These are phyloP conservation scores for Uromys caudimaculatus DNA, from an alignment of 2,797 vertebrate genomes.

Conservation along the genomic window DNA sequence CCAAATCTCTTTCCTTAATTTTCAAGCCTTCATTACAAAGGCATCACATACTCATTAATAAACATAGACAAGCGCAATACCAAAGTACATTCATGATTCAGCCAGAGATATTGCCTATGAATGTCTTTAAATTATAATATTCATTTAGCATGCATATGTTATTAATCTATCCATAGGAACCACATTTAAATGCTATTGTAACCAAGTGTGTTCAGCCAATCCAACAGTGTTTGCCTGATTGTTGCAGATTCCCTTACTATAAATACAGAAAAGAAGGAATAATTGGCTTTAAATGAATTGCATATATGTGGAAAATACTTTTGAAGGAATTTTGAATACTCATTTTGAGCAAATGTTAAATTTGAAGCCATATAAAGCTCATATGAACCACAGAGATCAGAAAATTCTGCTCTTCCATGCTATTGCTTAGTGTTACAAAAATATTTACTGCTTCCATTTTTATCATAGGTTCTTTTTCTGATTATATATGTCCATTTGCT, in stretches of 20 bases:
- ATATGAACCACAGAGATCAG: neutral
- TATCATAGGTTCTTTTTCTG: neutral
- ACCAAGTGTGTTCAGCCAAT: constrained; percentile 21
- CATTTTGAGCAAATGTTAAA: constrained; percentile 61
- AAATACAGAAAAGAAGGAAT: constrained; percentile 64
- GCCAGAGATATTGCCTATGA: constrained; percentile 19
- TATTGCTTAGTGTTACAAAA: neutral
- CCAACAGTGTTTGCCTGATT: constrained; percentile 38
- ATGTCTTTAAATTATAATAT: constrained; percentile 48
- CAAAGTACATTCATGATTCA: constrained; percentile 1
- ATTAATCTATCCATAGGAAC: constrained; percentile 54
- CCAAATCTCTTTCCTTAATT: constrained; percentile 53
- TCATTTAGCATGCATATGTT: constrained; percentile 47
- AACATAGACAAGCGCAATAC: constrained; percentile 49
- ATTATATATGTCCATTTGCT: neutral
- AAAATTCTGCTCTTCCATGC: neutral
- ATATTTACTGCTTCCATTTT: neutral
- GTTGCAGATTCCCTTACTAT: constrained; percentile 42
- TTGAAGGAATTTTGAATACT: constrained; percentile 46
- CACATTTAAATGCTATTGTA: constrained; percentile 62
- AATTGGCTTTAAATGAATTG: constrained; percentile 67
- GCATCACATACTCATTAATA: constrained; percentile 60
- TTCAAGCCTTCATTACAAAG: constrained; percentile 69
- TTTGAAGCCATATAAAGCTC: neutral
- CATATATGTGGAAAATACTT: constrained; percentile 54